Base-by-base conservation (phyloP, 2,797 vertebrate genomes). In the Lates japonicus region DNA sequence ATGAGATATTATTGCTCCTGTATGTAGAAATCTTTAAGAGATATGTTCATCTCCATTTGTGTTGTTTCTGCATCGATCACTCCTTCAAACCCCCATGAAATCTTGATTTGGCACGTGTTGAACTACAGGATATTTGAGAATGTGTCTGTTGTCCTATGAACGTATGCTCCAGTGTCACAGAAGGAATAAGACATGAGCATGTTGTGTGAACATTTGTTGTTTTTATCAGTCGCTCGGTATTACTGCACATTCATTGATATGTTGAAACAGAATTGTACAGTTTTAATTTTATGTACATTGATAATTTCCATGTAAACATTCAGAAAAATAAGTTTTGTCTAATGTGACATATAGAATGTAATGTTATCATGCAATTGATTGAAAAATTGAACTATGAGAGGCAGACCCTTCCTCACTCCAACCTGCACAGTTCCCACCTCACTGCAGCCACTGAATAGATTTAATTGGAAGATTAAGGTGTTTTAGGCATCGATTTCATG, bases 391-490 rank as follows among this genome's bases (percentile, higher is more conserved):
- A 46, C 44, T 5, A 17, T 16, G 16, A 39, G 10, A 48, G 46
- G 20, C 48, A 2, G 3, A 51, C 49, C 39, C 39, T 41, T 4
- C 17, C 46, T 20, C 19, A 17, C 7, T 48, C 94, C 95, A 96
- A 96, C 96, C 96, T 96, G 95, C 94, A 90, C 92, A 95, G 91
- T 95, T 90, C 88, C 92, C 89, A 64, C 84, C 89, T 86, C 91
- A 83, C 84, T 87, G 70, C 90, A 83, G 84, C 81, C 69, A 51
- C 89, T 91, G 74, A 85, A 82, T 85, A 78, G 76, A 51, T 86
- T 81, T 93, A 93, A 92, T 91, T 93, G 92, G 87, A 89, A 91
- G 92, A 93, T 92, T 89, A 91, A 91, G 88, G 90, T 90, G 91
- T 92, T 90, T 89, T 86, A 83, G 58, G 85, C 60, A 92, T 93